Base-by-base conservation (phyloP, 2,888 invertebrate species). In the Apoda limacodes region DNA sequence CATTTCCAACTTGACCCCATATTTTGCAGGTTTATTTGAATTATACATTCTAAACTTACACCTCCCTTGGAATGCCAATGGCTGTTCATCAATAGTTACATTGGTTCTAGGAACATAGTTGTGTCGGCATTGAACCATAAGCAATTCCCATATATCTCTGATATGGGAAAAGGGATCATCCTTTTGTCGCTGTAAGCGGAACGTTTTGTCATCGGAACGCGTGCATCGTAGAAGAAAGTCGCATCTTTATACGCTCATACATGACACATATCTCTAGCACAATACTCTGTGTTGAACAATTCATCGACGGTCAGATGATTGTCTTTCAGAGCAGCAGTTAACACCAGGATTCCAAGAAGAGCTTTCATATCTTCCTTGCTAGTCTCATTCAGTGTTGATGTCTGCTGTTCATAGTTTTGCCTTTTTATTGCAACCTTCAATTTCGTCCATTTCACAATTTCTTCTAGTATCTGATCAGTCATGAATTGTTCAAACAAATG, bases 1-100 rank as follows among this genome's bases (percentile, higher is more conserved):
- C 36, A 50, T 48, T 28, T 48, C 32, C 10, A 64, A 45, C 45
- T 64, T 62, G 6, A 51, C 20, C 37, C 46, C 43, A 43, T 44
- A 46, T 27, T 41, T 46, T 9, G 27, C 30, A n/a, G 43, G 43
- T 40, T 46, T 42, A 22, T 39, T 43, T 3, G 43, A 43, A 9
- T 39, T 43, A 28, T 46, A 32, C 26, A 32, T 29, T 7, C 19
- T 9, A 22, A 40, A 38, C 15, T 26, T 30, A 22, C 36, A 39
- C 25, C 44, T 33, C 1, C 44, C 45, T 31, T 45, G 39, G 25
- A 46, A 48, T 15, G 20, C 44, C 27, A 44, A 25, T 20, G 44
- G 22, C 13, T 42, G 50, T 27, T 56, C 53, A 24, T 44, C 46
- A 15, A 42, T 42, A 2, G 42, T 46, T n/a, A 45, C 34, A 29